phyloP scores from a whole-genome alignment of 2,888 invertebrate genomes.

The Macaria liturata region DNA sequence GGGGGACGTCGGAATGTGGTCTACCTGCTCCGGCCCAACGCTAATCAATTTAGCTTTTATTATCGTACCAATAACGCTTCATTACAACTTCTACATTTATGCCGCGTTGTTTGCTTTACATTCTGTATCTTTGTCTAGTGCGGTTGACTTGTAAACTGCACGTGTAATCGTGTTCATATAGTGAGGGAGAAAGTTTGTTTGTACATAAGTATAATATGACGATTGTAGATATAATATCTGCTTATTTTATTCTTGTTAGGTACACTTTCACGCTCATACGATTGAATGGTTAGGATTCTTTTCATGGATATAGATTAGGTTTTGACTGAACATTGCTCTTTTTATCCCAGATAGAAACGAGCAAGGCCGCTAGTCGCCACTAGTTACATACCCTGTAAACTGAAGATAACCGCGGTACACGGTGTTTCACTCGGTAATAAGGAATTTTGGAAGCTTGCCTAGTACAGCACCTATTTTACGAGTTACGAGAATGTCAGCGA shows the following conservation, averaged over 20 bases:
- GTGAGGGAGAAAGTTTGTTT: not conserved
- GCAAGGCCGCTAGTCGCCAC: no score
- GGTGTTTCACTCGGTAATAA: slow-evolving; percentile 37
- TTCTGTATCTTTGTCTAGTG: slow-evolving; percentile 20
- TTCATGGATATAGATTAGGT: no score
- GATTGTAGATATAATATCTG: no score
- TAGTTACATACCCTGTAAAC: no score
- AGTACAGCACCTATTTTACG: slow-evolving; percentile 40
- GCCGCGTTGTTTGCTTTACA: slow-evolving; percentile 61
- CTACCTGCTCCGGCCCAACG: slow-evolving; percentile 77
- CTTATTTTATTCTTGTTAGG: not conserved
- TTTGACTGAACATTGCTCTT: no score
- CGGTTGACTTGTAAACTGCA: not conserved
- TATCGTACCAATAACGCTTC: slow-evolving; percentile 78
- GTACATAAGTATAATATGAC: not conserved
- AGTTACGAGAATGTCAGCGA: slow-evolving; percentile 40
- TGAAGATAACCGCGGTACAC: slow-evolving; percentile 35
- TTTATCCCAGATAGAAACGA: no score
- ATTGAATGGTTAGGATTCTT: no score
- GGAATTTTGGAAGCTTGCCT: slow-evolving; percentile 54
- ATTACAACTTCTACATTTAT: slow-evolving; percentile 72
- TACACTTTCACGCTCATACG: no score
- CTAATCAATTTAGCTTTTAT: slow-evolving; percentile 82
- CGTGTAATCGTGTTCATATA: not conserved
- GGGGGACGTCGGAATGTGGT: slow-evolving; percentile 68